Evolutionary conservation across 2,888 invertebrate genomes (phyloP), one percentile per base, ranked within the genome.

Genomic region (Lampropteryx suffumata): DNA sequence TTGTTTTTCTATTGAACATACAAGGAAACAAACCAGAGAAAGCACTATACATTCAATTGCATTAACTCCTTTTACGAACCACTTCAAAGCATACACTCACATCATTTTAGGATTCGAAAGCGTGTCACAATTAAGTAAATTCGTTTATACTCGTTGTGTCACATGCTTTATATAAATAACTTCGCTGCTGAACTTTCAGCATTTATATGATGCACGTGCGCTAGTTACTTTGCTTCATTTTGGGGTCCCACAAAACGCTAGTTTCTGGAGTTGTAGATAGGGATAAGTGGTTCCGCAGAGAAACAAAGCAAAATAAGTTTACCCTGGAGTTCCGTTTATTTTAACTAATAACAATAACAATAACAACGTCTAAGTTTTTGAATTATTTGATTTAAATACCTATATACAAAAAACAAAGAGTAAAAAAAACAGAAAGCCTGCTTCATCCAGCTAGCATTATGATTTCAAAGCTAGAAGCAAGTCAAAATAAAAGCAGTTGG

Each of bases 91-190:
- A 8, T 33, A 40, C 29, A 21, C 11, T 33, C 33, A 14, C 34
- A 8, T 14, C 8, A 17, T 17, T 17, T 17, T 4, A 17, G 4
- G 27, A 27, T 34, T 1, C 8, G 12, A 43, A 27, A 24, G 42
- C n/a, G 34, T 27, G 13, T 43, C 17, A 4, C 17, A 46, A 46
- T 46, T 33, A 39, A 11, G 39, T 27, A 30, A 37, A 50, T 50
- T 54, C 36, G 55, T 55, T 58, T 36, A 24, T 33, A 30, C 50
- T 43, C 26, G 52, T 41, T 64, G 43, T 37, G 50, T 46, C 49
- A 14, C 45, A 4, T 50, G 55, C 52, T 62, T 65, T 54, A 48
- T 44, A 49, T 33, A 62, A 49, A 64, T 64, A 55, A 56, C 48
- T 21, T 27, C 12, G 2, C 3, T 17, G 24, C 24, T 24, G 7